These are phyloP conservation scores for Mormyrus lacerda DNA, from an alignment of 2,113 vertebrate genomes.

Conservation along the genomic window DNA sequence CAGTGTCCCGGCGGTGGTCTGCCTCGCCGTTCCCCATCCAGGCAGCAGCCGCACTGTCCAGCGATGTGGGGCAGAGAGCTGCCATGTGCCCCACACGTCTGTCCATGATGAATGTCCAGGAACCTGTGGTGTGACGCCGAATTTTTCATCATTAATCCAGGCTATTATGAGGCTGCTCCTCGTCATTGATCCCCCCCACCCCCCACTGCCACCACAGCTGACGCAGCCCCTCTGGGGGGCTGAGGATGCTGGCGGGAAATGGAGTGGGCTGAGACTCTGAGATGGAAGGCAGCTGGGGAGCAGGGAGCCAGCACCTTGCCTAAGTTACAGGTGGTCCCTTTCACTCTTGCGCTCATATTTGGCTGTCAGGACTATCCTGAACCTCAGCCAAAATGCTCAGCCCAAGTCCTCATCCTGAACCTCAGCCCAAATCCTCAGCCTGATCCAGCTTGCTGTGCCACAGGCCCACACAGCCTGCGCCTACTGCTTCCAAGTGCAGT, in stretches of 20 bases:
- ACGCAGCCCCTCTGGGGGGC: slow-evolving; percentile 74
- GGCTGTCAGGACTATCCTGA: not conserved
- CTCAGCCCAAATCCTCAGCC: not conserved
- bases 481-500: not conserved
- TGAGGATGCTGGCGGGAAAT: not conserved
- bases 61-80: slow-evolving; percentile 57
- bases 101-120: slow-evolving; percentile 84
- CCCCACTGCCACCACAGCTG: slow-evolving; percentile 48
- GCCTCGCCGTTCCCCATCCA: not conserved
- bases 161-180: slow-evolving; percentile 81
- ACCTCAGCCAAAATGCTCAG: not conserved
- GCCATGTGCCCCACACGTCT: slow-evolving; percentile 56
- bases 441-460: not conserved
- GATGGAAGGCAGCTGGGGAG: slow-evolving; percentile 15
- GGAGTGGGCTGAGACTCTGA: slow-evolving; percentile 31
- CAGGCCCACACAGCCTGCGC: not conserved
- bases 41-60: slow-evolving; percentile 44
- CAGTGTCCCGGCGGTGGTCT: too few relatives aligned
- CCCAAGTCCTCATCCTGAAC: not conserved
- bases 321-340: slow-evolving; percentile 22
- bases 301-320: slow-evolving; percentile 31
- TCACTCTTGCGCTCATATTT: not conserved
- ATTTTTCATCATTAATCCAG: slow-evolving; percentile 99
- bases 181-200: slow-evolving; percentile 76
- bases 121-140: slow-evolving; percentile 73